Evolutionary conservation across 1,140 invertebrate species (phyloP).

Genomic region (Drosophila funebris): DNA sequence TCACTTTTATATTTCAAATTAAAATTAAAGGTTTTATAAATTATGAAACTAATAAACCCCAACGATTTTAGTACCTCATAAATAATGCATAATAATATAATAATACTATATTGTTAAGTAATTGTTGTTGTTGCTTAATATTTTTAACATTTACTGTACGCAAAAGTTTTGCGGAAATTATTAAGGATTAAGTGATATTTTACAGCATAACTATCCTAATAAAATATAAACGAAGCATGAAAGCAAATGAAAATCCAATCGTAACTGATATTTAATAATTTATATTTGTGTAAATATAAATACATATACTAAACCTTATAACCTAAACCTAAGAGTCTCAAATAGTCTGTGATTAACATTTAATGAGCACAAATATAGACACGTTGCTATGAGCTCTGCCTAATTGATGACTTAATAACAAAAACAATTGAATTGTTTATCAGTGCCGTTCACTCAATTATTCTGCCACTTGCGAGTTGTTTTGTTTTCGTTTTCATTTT

Average conservation of each 20-base stretch:
- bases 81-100: not conserved
- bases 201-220: too few species aligned
- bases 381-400: conserved; percentile 28
- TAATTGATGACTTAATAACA: conserved; percentile 82
- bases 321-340: not conserved
- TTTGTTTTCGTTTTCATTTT: not conserved
- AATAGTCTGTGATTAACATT: not conserved
- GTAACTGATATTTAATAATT: not conserved
- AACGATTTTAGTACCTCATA: conserved; percentile 24
- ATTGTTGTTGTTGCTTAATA: too few species aligned
- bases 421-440: conserved; percentile 78
- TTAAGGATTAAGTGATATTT: too few species aligned
- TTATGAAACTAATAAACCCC: conserved; percentile 10
- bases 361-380: not conserved
- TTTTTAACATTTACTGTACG: too few species aligned
- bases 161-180: too few species aligned
- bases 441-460: conserved; percentile 77
- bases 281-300: not conserved
- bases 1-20: not conserved
- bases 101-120: not conserved
- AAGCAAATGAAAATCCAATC: too few species aligned
- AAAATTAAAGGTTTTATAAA: not conserved
- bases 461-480: conserved; percentile 67
- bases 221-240: too few species aligned
- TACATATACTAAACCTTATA: too few species aligned